Conservation (phyloP, 2,888 invertebrate genomes). For the Oligia strigilis region DNA sequence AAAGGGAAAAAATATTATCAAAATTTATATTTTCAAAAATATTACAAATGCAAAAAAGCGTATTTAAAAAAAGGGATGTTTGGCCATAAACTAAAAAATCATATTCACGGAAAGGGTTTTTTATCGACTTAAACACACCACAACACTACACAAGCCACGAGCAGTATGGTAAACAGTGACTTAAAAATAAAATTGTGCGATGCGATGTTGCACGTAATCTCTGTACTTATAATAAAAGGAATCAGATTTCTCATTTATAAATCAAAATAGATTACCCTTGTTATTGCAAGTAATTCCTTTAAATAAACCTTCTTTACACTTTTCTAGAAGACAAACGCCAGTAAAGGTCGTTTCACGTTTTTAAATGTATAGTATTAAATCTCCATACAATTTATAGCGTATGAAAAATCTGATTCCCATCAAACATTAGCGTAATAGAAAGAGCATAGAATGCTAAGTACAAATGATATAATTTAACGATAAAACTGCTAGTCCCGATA, state of each 20-base stretch:
- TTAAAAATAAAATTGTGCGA: constrained; percentile 83
- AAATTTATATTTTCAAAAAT: constrained; percentile 91
- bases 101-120: constrained; percentile 83
- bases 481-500: constrained; percentile 89
- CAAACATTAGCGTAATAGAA: constrained; percentile 89
- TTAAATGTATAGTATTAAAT: constrained; percentile 53
- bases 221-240: constrained; percentile 80
- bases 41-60: constrained; percentile 89
- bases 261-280: constrained; percentile 47
- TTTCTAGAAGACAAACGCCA: constrained; percentile 58
- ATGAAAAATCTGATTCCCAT: constrained; percentile 86
- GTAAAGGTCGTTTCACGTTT: constrained; percentile 44
- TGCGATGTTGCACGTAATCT: constrained; percentile 84
- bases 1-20: constrained; percentile 90
- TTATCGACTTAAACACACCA: constrained; percentile 88
- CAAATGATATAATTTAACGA: constrained; percentile 88
- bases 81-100: constrained; percentile 88
- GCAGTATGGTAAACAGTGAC: constrained; percentile 89
- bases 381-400: constrained; percentile 55
- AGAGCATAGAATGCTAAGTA: constrained; percentile 89
- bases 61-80: constrained; percentile 89
- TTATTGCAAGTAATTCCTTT: constrained; percentile 54
- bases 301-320: constrained; percentile 50
- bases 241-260: constrained; percentile 81
- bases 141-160: constrained; percentile 81